Base-by-base conservation (phyloP, 2,113 vertebrate species). In the Caracal caracal region DNA sequence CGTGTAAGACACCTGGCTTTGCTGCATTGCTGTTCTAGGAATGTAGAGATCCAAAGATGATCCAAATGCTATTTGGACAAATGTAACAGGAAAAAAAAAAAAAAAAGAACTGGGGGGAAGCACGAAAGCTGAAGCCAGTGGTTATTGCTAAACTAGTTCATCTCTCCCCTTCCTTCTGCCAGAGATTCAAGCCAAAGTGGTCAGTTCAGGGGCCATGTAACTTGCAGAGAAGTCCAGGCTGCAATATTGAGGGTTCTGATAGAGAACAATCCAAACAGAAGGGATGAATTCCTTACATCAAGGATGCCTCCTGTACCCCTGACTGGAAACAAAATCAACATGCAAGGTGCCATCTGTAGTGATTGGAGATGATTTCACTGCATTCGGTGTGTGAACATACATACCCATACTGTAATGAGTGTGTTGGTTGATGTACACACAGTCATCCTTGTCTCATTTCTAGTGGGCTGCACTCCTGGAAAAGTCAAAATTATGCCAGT, bases 181-280 rank as follows among this genome's bases (percentile, higher is more conserved):
- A 61, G 30, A 43, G 59, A 40, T 20, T 80, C 37, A 53, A 71
- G 30, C 76, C 84, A 20, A 20, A 43, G 5, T 11, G 80, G 33
- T 79, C 11, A 24, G 17, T 59, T 70, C 28, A 56, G 51, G 40
- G 43, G n/a, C 37, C 4, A 2, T 2, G n/a, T 63, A n/a, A 89
- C 63, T 76, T 95, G 76, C 53, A 63, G 1, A 79, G 79, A 93
- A 89, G 65, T 94, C 79, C 80, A 88, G 82, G 86, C 88, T 91
- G 76, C 0, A 66, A 91, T 76, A 6, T 19, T 56, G 49, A 76
- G 15, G 56, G 22, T 19, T 79, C 20, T 88, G 94, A 73, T 53
- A 9, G 59, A 81, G 88, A 97, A 43, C 24, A 12, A 78, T 90
- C 68, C 87, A 79, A 88, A 16, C 35, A 68, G 75, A 94, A 88